These are phyloP conservation scores for Cephus pulcher DNA, from an alignment of 2,888 invertebrate genomes.

Conservation along the genomic window DNA sequence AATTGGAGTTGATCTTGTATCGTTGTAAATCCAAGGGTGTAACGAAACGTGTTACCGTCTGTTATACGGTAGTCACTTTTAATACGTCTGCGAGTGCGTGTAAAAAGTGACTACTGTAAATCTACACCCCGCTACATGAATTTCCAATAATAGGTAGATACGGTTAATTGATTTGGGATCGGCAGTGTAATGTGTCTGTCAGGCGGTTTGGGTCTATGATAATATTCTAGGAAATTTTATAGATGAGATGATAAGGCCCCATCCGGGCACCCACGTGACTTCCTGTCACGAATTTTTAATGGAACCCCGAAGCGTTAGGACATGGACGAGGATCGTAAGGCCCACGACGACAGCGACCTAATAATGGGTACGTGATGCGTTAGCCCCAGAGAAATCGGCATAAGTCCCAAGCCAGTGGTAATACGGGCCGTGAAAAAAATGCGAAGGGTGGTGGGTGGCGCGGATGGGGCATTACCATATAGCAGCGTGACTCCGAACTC, in stretches of 20 bases:
- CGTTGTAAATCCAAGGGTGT: too few relatives aligned
- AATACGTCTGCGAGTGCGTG: too few relatives aligned
- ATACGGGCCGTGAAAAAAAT: constrained; percentile 1
- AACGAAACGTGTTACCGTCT: too few relatives aligned
- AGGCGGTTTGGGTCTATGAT: neutral
- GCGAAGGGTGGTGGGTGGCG: constrained; percentile 23
- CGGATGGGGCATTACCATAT: constrained; percentile 56
- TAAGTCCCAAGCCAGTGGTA: neutral
- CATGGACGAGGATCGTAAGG: neutral
- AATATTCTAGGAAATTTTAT: neutral
- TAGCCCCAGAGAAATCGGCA: neutral
- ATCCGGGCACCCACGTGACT: neutral
- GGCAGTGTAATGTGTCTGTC: neutral
- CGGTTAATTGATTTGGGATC: neutral
- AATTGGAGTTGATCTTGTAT: neutral
- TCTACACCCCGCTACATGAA: too few relatives aligned
- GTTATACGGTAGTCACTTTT: too few relatives aligned
- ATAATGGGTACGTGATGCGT: neutral
- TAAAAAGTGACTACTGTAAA: too few relatives aligned
- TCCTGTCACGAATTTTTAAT: neutral
- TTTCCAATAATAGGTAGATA: too few relatives aligned
- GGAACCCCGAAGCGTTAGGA: neutral
- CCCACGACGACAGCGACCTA: neutral
- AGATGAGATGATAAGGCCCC: neutral
- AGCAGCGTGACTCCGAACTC: constrained; percentile 63